Evolutionary conservation across 37 sponge, comb jelly and placozoan genomes (phyloP).

Genomic region (Hormiphora californensis): DNA sequence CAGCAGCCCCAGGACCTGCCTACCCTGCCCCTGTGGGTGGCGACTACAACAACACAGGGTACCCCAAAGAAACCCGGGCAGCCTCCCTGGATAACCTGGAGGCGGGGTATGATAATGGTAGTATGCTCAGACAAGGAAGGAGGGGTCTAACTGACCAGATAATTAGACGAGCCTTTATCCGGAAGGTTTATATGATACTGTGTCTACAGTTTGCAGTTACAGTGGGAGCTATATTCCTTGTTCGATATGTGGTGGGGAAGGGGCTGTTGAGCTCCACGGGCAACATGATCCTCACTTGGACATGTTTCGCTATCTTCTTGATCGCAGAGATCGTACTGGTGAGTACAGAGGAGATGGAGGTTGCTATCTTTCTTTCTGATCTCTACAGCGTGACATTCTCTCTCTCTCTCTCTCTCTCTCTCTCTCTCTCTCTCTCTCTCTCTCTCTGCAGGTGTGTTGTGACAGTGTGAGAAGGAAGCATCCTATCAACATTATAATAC

Average conservation of each 20-base stretch:
- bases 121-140: neutral
- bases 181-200: constrained; percentile 40
- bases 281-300: neutral
- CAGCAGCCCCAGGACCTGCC: neutral
- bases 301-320: constrained; percentile 1
- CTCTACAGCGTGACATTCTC: too few relatives aligned
- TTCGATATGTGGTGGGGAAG: neutral
- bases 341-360: too few relatives aligned
- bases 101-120: neutral
- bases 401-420: too few relatives aligned
- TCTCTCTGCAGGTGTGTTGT: too few relatives aligned
- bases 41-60: neutral
- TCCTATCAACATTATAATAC: constrained; percentile 25
- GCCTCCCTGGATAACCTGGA: too few relatives aligned
- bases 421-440: too few relatives aligned
- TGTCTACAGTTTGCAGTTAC: constrained; percentile 27
- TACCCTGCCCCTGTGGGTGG: neutral
- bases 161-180: constrained; percentile 22
- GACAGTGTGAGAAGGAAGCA: constrained; percentile 50
- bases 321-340: constrained; percentile 15
- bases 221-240: neutral
- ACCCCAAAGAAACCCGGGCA: too few relatives aligned
- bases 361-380: too few relatives aligned
- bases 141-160: neutral
- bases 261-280: neutral